Evolutionary conservation across 2,888 invertebrate genomes (phyloP), one percentile per base, ranked within the genome.

Genomic region (Adela reaumurella): DNA sequence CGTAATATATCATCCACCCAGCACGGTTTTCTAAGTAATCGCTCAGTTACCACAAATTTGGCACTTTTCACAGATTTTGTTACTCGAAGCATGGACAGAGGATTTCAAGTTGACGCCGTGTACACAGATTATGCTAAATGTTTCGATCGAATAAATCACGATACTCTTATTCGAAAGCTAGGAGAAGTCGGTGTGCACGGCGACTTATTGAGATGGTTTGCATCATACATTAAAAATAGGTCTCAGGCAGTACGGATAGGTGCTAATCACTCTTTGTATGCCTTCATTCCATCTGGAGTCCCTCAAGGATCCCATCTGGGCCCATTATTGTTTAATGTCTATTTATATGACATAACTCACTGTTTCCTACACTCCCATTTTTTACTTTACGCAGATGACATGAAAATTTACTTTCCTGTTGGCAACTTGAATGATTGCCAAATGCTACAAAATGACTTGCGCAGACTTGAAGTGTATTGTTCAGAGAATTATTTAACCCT

Each of bases 11-110:
- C 48, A 3, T 2, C 28, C 6, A 41, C 19, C 5, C 48, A 49
- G 11, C 48, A 49, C 20, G 48, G 48, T 8, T 49, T 49, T 41
- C 20, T 52, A 28, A 45, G 41, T 49, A 19, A 42, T 16, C 49
- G 46, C 29, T 46, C 46, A 46, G 41, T 46, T 17, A 24, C 35
- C 24, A 41, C 46, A 17, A 24, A 45, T 16, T 45, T 29, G 29
- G 35, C 46, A 28, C 18, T 46, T 46, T 17, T 44, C n/a, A 19
- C 44, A 44, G 19, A 45, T 45, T 42, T 35, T 18, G 35, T 46
- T 20, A 14, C 17, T 3, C 11, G 10, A 10, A 44, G 28, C 3
- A 10, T 46, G 28, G 46, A 46, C 11, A 17, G 35, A 4, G 35
- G 35, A n/a, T 14, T 29, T 11, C 46, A 46, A 35, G 46, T 46